Conservation (phyloP, 2,888 invertebrate species). For the Lasioglossum leucozonium region DNA sequence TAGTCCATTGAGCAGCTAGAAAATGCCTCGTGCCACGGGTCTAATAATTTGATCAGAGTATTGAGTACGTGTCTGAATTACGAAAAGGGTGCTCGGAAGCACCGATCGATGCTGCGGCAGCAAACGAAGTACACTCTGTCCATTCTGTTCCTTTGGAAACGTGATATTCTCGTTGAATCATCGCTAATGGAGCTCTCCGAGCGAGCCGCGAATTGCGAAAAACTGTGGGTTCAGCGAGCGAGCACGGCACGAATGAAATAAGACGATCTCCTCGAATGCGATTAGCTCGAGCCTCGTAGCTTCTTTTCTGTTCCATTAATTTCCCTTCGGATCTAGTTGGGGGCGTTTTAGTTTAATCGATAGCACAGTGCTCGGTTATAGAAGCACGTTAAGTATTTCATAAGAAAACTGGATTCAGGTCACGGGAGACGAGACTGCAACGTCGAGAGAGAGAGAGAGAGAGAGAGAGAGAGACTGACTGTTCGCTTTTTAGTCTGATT, state of each 20-base stretch:
- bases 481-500: constrained; percentile 46
- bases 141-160: background rate
- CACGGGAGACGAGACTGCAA: background rate
- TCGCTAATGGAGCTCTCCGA: background rate
- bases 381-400: background rate
- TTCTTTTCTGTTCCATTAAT: background rate
- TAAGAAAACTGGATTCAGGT: background rate
- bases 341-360: background rate
- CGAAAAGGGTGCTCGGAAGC: background rate
- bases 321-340: background rate
- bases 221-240: background rate
- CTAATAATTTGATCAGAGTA: background rate
- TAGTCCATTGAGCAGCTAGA: background rate
- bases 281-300: background rate
- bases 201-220: background rate
- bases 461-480: background rate
- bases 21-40: background rate
- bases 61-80: background rate
- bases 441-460: too few species aligned
- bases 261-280: background rate
- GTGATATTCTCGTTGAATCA: background rate
- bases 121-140: constrained; percentile 2
- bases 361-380: background rate
- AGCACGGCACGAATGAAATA: background rate
- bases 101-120: background rate